These are phyloP conservation scores for Boloria euphrosyne DNA, from an alignment of 2,888 invertebrate species.

Conservation along the genomic window DNA sequence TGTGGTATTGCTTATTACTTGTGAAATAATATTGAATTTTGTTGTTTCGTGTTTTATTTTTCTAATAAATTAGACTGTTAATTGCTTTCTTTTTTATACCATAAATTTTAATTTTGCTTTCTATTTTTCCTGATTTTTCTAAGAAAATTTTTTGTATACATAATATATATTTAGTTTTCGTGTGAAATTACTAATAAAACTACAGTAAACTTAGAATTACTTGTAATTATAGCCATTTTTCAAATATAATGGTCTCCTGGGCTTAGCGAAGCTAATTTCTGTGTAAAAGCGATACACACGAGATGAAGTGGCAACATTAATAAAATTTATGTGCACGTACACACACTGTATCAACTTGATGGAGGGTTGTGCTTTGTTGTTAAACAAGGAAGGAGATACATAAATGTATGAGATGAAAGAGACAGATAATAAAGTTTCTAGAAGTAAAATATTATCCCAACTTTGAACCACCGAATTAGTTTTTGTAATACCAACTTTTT, in stretches of 20 bases:
- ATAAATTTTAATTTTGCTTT: too few relatives aligned
- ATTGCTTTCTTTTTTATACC: too few relatives aligned
- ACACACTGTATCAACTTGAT: constrained; percentile 44
- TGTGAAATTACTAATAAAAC: neutral
- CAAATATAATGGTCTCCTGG: constrained; percentile 50
- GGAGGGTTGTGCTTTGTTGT: constrained; percentile 29
- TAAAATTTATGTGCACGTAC: constrained; percentile 61
- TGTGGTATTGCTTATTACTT: neutral
- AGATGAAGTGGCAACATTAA: constrained; percentile 62
- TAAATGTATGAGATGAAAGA: constrained; percentile 4
- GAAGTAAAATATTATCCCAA: constrained; percentile 20
- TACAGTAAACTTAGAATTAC: constrained; percentile 13
- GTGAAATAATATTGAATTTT: neutral
- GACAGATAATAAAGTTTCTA: constrained; percentile 4
- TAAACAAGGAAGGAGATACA: constrained; percentile 21
- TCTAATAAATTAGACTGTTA: too few relatives aligned
- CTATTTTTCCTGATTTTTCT: too few relatives aligned
- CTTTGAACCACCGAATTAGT: constrained; percentile 4
- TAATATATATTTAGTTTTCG: constrained; percentile 5
- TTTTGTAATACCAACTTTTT: neutral
- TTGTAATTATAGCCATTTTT: constrained; percentile 53
- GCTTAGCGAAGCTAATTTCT: constrained; percentile 59
- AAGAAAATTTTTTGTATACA: too few relatives aligned
- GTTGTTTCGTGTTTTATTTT: too few relatives aligned
- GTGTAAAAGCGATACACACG: constrained; percentile 58